phyloP scores from a whole-genome alignment of 2,113 vertebrate genomes.

The Spea bombifrons region DNA sequence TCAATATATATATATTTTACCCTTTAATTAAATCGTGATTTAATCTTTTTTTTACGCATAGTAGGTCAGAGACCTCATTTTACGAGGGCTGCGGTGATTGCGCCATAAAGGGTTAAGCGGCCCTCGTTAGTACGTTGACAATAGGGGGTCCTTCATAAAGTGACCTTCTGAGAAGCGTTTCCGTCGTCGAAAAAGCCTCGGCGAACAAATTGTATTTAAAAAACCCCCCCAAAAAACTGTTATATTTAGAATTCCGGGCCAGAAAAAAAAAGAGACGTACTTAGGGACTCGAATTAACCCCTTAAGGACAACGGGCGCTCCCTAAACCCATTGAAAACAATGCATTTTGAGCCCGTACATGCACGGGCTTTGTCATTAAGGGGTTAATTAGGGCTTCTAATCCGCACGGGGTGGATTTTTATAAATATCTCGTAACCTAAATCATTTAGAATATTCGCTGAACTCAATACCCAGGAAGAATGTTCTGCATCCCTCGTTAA shows the following conservation, averaged over 20 bases:
- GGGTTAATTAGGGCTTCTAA: not conserved
- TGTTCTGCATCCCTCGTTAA: not conserved
- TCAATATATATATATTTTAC: constrained; percentile 12
- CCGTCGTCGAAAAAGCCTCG: too few species aligned
- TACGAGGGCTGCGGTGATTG: not conserved
- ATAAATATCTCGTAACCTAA: constrained; percentile 8
- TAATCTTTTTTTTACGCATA: not conserved
- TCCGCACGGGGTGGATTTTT: not conserved
- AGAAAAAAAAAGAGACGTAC: constrained; percentile 4
- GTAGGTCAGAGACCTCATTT: not conserved
- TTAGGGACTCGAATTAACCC: not conserved
- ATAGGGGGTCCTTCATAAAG: not conserved
- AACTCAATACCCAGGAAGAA: not conserved
- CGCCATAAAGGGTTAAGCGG: not conserved
- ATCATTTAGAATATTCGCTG: not conserved
- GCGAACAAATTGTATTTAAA: not conserved
- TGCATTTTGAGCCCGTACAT: too few species aligned
- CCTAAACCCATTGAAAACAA: too few species aligned
- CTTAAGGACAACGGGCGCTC: too few species aligned
- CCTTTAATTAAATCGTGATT: constrained; percentile 28
- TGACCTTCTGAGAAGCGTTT: not conserved
- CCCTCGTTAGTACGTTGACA: not conserved
- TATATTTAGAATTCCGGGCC: not conserved
- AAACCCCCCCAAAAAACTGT: not conserved
- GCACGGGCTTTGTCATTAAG: too few species aligned